Base-by-base conservation (phyloP, 2,888 invertebrate genomes). In the Bruchidius siliquastri region DNA sequence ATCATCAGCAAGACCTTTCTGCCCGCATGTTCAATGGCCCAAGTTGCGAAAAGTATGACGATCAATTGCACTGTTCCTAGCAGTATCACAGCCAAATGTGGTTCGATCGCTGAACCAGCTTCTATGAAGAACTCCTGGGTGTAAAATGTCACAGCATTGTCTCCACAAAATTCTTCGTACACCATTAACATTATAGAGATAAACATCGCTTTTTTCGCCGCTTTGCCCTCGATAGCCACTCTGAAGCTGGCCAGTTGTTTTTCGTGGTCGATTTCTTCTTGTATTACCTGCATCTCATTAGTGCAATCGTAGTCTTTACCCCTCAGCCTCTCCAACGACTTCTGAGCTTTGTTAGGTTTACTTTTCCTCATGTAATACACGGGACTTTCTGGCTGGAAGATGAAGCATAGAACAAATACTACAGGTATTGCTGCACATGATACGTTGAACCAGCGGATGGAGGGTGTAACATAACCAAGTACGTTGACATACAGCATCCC, bases 311-410 rank as follows among this genome's bases (percentile, higher is more conserved):
- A 94, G 18, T 90, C 87, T 0, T 87, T 84, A 0, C 96, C 96
- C 21, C 97, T 90, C 22, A 97, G 88, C 86, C 89, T 91, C 74
- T 90, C 86, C 77, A 96, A 87, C 0, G 95, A 90, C 70, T 90
- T 88, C 4, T 90, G 87, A 0, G 96, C 96, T 72, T 90, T 91
- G 0, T 91, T 90, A 26, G 90, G 87, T 68, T 89, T 88, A 3
- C 90, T 90, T 82, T 91, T 92, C 70, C 89, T 88, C 77, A 94
- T 88, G 78, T 92, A 88, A 83, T 89, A 94, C 32, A 91, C 90
- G 0, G 97, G 97, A 2, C 94, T 92, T 86, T 97, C 97, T 0
- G 97, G 97, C 91, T 96, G 93, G 79, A 94, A 92, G 80, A 93
- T 88, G 86, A 96, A 94, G 2, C 92, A 86, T 0, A 88, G 79